phyloP scores from a whole-genome alignment of 1,140 invertebrate species.

The Whitmania pigra region DNA sequence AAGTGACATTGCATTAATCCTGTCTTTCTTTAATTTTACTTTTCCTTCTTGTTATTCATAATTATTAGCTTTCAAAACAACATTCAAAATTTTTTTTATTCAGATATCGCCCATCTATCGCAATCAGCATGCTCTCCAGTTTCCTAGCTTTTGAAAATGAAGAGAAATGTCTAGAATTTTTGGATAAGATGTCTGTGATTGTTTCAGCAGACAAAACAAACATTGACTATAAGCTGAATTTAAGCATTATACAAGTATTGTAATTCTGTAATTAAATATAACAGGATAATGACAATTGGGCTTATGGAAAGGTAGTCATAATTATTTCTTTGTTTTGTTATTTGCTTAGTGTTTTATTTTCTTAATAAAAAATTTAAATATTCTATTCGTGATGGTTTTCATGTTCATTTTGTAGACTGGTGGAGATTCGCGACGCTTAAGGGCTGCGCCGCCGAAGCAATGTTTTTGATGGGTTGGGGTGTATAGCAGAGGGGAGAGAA shows the following conservation, averaged over 20 bases:
- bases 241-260: constrained; percentile 9
- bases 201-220: constrained; percentile 58
- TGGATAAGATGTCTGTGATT: constrained; percentile 63
- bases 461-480: too few species aligned
- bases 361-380: too few species aligned
- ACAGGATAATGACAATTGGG: constrained; percentile 28
- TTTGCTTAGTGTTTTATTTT: too few species aligned
- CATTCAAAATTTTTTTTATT: constrained; percentile 27
- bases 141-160: constrained; percentile 71
- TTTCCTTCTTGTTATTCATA: neutral
- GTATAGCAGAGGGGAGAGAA: too few species aligned
- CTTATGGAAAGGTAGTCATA: constrained; percentile 25
- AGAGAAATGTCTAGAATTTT: constrained; percentile 71
- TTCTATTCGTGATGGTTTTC: too few species aligned
- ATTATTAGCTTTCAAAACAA: neutral
- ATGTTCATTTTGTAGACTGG: too few species aligned
- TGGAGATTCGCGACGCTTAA: too few species aligned
- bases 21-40: constrained; percentile 22
- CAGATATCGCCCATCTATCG: constrained; percentile 83
- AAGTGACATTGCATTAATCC: constrained; percentile 48
- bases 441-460: too few species aligned
- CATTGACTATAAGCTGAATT: constrained; percentile 66
- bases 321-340: constrained; percentile 7
- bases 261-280: constrained; percentile 25
- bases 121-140: constrained; percentile 66